Evolutionary conservation across 2,113 vertebrate genomes (phyloP), one percentile per base, ranked within the genome.

Genomic region (Ramphastos sulfuratus): DNA sequence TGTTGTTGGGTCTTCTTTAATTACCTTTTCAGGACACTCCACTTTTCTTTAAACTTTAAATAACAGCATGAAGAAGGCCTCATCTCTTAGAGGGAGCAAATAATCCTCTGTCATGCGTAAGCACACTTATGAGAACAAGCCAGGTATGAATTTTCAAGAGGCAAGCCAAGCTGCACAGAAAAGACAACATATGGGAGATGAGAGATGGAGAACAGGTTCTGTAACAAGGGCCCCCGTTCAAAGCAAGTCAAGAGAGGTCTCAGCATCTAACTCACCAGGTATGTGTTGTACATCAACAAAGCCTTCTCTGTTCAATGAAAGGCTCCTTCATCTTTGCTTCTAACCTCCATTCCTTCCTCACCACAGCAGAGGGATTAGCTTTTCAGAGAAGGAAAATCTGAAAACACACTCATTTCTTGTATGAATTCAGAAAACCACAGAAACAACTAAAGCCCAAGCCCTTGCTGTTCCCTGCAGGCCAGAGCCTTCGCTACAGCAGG

Each of bases 1-100:
- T 93, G 93, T 84, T 96, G 90, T 56, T 94, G 89, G 91, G 87
- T 92, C 85, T 91, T 95, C 90, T 96, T 93, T 95, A 95, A 96
- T 96, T 96, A 91, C 39, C 35, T 94, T 94, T 94, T 82, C 78
- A 92, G 94, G 85, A 95, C 79, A 91, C 61, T 83, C 76, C 55
- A 56, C 42, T 93, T 92, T 85, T 96, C 78, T 95, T 95, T 95
- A 95, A 92, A 85, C 87, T 95, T 93, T 83, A 94, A 93, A 87
- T 64, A 93, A 77, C 65, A 96, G 61, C 76, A 81, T 55, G 89
- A 80, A 89, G 89, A 56, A 74, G 82, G 58, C 69, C 61, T 94
- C 70, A 9, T 78, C 54, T 94, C 79, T 71, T 72, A 67, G 58
- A 85, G 8, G 2, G 66, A 88, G 82, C 82, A 72, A 86, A 87